Base-by-base conservation (phyloP, 2,797 vertebrate genomes). In the Pachyuromys duprasi region DNA sequence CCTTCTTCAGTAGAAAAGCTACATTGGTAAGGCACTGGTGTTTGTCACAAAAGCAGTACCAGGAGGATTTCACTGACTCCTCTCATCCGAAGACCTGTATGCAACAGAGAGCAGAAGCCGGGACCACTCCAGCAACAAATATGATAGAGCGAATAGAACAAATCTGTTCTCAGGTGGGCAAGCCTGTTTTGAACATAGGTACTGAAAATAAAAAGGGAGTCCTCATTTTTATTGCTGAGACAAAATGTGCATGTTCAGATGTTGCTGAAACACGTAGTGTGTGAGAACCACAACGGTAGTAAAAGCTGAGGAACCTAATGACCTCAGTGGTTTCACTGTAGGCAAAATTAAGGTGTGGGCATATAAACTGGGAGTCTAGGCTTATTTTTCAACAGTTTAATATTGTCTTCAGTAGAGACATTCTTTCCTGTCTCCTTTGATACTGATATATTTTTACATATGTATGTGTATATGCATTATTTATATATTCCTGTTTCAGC, bases 11-110 rank as follows among this genome's bases (percentile, higher is more conserved):
- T 14, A 94, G 96, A 90, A 92, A 89, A 95, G 8, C 94, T 96
- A 62, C 53, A 75, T 57, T 95, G 20, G 2, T 98, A 98, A 98
- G 98, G 98, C 98, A 98, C 98, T 90, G 60, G 84, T 82, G 78
- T 89, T 86, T 90, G 90, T 86, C 94, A 91, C 92, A 57, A 42
- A 92, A 97, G 97, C 95, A 93, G 97, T 53, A 90, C 91, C 95
- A n/a, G 2, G 67, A 67, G 72, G 55, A 88, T 91, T 26, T 78
- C 57, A 42, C 36, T 7, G 65, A 80, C 6, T 79, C 87, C 86
- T 70, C 63, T 55, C 17, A 78, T 82, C 91, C 76, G 76, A 95
- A 96, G 94, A 92, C 82, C 83, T 83, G 93, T 49, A 45, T 80
- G 82, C 90, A 92, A 94, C 74, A 86, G 78, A 93, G 60, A 86